phyloP scores from a whole-genome alignment of 2,797 vertebrate genomes.

The Sebastes taczanowskii region DNA sequence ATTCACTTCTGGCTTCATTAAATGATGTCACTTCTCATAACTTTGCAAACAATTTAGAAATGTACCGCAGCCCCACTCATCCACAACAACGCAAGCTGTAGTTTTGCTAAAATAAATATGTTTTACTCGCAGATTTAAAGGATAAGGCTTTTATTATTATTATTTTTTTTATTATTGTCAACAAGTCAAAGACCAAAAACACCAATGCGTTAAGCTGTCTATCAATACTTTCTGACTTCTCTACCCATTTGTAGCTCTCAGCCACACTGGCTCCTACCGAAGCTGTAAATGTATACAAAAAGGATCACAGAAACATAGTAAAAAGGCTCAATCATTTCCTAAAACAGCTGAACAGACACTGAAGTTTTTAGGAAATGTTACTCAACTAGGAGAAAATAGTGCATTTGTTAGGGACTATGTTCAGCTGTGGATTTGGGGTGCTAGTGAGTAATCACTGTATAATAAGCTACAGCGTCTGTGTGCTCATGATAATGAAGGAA shows the following conservation, averaged over 20 bases:
- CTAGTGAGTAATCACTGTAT: not conserved
- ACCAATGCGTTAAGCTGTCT: not conserved
- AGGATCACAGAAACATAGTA: too few species aligned
- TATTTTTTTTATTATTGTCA: not conserved
- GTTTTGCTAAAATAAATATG: not conserved
- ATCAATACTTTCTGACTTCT: not conserved
- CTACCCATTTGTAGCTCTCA: not conserved
- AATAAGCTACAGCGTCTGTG: not conserved
- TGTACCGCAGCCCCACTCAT: too few species aligned
- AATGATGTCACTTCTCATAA: not conserved
- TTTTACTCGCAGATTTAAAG: not conserved
- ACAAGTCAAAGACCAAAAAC: not conserved
- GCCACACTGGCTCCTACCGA: not conserved
- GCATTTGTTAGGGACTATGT: too few species aligned
- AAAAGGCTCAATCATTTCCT: not conserved
- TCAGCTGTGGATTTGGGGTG: not conserved
- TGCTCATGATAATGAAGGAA: not conserved
- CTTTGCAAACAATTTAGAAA: not conserved
- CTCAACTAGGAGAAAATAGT: not conserved
- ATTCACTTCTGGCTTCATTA: not conserved
- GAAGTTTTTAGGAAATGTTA: not conserved
- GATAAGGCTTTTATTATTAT: too few species aligned
- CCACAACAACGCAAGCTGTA: too few species aligned
- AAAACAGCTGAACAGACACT: not conserved
- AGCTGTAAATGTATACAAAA: not conserved